Evolutionary conservation across 2,797 vertebrate genomes (phyloP).

Genomic region (Chlorospingus flavigularis): DNA sequence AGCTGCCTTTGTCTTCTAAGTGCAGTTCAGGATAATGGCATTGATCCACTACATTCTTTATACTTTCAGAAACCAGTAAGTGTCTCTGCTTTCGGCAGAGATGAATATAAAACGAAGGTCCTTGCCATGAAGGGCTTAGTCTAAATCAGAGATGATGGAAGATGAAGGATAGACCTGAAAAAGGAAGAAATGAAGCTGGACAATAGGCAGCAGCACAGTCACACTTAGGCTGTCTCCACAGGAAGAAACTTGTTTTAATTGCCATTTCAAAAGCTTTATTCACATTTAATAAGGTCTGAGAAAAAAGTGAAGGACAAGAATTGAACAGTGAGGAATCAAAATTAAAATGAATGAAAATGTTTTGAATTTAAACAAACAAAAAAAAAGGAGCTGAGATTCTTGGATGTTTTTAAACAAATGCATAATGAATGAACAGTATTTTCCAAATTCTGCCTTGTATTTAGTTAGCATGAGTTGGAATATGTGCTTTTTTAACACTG

Average conservation of each 20-base stretch:
- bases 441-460: neutral
- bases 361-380: neutral
- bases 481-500: neutral
- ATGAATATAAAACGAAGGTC: neutral
- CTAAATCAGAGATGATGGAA: neutral
- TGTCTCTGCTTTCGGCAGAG: neutral
- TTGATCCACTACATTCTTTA: neutral
- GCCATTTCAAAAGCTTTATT: neutral
- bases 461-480: neutral
- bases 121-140: neutral
- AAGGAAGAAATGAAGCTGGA: constrained; percentile 9
- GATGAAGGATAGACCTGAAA: neutral
- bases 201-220: neutral
- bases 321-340: neutral
- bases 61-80: constrained; percentile 13
- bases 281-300: neutral
- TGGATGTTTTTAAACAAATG: neutral
- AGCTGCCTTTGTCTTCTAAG: constrained; percentile 13
- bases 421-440: neutral
- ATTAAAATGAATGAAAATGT: neutral
- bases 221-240: neutral
- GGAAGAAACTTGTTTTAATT: constrained; percentile 14
- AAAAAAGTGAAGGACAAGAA: neutral
- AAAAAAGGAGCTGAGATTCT: neutral
- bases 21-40: constrained; percentile 22